Percentiles rank a stretch among this genome's conserved stretches.
Conservation (phyloP, 2,888 invertebrate genomes). For the Gordius sp. region DNA sequence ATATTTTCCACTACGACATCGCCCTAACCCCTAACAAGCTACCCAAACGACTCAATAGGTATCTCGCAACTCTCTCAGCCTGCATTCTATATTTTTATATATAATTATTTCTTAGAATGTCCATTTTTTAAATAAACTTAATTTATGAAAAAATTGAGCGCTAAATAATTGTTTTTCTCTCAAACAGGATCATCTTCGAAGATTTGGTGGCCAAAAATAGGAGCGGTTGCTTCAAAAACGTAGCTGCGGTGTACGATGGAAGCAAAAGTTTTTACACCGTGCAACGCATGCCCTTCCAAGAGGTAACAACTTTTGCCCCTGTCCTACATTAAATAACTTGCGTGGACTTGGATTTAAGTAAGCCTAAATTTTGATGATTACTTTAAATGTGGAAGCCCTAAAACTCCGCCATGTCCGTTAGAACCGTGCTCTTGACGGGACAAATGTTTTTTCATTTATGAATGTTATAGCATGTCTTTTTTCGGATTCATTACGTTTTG, state of each 20-base stretch:
- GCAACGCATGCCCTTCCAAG: neutral
- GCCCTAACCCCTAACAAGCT: neutral
- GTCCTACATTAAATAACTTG: too few relatives aligned
- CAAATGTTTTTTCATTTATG: too few relatives aligned
- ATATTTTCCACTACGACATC: neutral
- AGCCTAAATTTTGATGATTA: too few relatives aligned
- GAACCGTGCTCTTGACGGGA: too few relatives aligned
- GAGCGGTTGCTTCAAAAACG: neutral
- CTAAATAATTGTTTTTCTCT: neutral
- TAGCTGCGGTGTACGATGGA: neutral
- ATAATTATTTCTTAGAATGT: neutral
- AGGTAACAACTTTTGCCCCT: too few relatives aligned
- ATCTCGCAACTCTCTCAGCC: neutral
- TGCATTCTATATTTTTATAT: neutral
- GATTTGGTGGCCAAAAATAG: neutral
- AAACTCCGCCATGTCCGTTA: too few relatives aligned
- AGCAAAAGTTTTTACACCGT: conserved; percentile 10
- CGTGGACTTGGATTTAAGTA: too few relatives aligned
- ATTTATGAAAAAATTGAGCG: too few relatives aligned
- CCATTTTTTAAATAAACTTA: too few relatives aligned
- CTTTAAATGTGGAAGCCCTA: too few relatives aligned
- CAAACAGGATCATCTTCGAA: neutral
- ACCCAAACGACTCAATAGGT: neutral
- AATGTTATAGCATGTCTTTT: too few relatives aligned
- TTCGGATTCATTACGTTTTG: too few relatives aligned